Conservation (phyloP, 35 echinoderm and acorn worm genomes). For the Holothuria glaberrima region DNA sequence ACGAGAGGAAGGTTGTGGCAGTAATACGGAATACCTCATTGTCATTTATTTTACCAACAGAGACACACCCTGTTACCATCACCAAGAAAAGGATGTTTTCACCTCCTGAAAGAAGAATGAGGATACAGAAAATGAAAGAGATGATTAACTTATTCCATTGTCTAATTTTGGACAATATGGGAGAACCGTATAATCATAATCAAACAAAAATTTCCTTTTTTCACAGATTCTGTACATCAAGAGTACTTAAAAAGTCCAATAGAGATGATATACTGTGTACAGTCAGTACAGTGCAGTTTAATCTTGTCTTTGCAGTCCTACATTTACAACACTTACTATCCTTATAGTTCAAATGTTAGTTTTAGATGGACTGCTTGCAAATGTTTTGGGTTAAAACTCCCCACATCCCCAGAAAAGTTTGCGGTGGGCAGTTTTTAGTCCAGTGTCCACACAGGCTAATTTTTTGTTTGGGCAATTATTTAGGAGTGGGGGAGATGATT, state of each 20-base stretch:
- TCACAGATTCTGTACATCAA: neutral
- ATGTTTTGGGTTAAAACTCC: too few relatives aligned
- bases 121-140: neutral
- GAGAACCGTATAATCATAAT: too few relatives aligned
- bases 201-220: neutral
- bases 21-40: slow-evolving; percentile 90
- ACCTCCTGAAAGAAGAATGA: slow-evolving; percentile 62
- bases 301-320: too few relatives aligned
- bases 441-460: too few relatives aligned
- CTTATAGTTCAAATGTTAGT: too few relatives aligned
- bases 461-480: too few relatives aligned
- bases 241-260: neutral
- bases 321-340: too few relatives aligned
- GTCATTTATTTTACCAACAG: slow-evolving; percentile 83
- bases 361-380: too few relatives aligned
- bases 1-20: slow-evolving; percentile 86
- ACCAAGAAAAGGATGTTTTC: slow-evolving; percentile 80
- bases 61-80: slow-evolving; percentile 86
- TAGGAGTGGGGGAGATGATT: too few relatives aligned
- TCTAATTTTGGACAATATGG: neutral
- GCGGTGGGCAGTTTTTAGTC: too few relatives aligned
- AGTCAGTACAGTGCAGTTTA: too few relatives aligned
- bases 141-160: neutral
- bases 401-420: too few relatives aligned
- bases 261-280: neutral